A percentile compares a stretch with the other conserved stretches of the same genome.
Conservation (phyloP, 2,797 vertebrate genomes). For the Emys orbicularis region DNA sequence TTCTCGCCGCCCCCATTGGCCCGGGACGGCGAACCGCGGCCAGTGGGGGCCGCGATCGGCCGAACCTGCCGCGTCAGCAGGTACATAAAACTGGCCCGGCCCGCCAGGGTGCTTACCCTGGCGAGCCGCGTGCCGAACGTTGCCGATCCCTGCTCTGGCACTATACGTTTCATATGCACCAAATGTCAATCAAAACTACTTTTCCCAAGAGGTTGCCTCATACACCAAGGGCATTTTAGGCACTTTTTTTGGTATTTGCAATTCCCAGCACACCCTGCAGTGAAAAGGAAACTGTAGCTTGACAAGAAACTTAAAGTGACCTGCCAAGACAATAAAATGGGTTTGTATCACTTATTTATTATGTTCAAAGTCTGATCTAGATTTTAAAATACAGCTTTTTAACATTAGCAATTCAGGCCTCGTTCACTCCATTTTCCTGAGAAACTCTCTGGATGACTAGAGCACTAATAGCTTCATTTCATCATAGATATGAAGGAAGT, state of each 20-base stretch:
- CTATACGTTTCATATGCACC: neutral
- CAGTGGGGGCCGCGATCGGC: too few species aligned
- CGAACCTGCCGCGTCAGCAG: too few species aligned
- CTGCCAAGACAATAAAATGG: neutral
- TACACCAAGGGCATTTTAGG: neutral
- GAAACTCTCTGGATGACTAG: neutral
- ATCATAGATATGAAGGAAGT: neutral
- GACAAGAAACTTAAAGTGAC: neutral
- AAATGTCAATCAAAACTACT: neutral
- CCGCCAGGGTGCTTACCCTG: too few species aligned
- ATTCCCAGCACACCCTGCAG: neutral
- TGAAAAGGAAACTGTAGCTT: neutral
- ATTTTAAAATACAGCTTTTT: neutral
- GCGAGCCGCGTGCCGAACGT: too few species aligned
- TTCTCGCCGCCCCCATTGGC: too few species aligned
- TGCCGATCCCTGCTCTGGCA: too few species aligned
- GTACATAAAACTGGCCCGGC: too few species aligned
- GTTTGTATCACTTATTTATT: neutral
- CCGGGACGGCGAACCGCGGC: too few species aligned
- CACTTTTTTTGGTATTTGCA: neutral
- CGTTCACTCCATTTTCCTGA: neutral
- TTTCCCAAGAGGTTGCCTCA: neutral
- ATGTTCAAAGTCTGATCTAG: neutral
- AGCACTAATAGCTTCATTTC: rapidly evolving
- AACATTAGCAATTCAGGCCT: neutral